These are phyloP conservation scores for Gasterosteus aculeatus DNA, from an alignment of 2,113 vertebrate species.

Conservation along the genomic window DNA sequence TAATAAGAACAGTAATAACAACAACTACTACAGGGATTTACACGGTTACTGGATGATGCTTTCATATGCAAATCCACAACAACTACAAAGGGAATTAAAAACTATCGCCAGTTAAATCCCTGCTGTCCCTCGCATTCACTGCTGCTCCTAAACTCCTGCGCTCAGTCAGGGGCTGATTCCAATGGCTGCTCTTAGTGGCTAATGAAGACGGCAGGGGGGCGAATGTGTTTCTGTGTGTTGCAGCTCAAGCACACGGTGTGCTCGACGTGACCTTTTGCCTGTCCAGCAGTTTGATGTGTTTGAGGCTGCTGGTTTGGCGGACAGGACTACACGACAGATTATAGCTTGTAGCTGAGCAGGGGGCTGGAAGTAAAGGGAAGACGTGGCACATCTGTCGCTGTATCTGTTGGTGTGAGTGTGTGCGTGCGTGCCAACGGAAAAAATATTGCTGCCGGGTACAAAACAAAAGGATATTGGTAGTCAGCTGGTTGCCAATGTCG, in stretches of 20 bases:
- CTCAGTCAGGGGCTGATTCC: conserved; percentile 68
- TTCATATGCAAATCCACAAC: conserved; percentile 45
- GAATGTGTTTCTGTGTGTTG: conserved; percentile 38
- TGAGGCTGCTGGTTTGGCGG: conserved; percentile 63
- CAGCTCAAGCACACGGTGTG: conserved; percentile 57
- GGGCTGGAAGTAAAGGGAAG: conserved; percentile 35
- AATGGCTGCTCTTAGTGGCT: conserved; percentile 63
- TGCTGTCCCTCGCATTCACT: conserved; percentile 50
- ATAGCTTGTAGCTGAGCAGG: conserved; percentile 75
- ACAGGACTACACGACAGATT: conserved; percentile 78
- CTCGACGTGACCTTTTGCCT: conserved; percentile 59
- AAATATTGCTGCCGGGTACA: conserved; percentile 21
- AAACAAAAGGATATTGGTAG: conserved; percentile 9
- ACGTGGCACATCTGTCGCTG: not conserved
- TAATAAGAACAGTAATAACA: conserved; percentile 1
- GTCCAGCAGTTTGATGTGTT: conserved; percentile 56
- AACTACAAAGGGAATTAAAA: conserved; percentile 63
- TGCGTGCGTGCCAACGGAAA: not conserved
- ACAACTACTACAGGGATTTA: conserved; percentile 28
- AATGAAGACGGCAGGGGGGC: conserved; percentile 67
- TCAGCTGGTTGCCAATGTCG: not conserved
- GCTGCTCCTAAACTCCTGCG: conserved; percentile 28
- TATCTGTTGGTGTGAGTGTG: not conserved
- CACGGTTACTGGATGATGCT: conserved; percentile 16
- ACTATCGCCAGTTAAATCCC: conserved; percentile 44